phyloP scores from a whole-genome alignment of 2,113 vertebrate species.

The Steatornis caripensis region DNA sequence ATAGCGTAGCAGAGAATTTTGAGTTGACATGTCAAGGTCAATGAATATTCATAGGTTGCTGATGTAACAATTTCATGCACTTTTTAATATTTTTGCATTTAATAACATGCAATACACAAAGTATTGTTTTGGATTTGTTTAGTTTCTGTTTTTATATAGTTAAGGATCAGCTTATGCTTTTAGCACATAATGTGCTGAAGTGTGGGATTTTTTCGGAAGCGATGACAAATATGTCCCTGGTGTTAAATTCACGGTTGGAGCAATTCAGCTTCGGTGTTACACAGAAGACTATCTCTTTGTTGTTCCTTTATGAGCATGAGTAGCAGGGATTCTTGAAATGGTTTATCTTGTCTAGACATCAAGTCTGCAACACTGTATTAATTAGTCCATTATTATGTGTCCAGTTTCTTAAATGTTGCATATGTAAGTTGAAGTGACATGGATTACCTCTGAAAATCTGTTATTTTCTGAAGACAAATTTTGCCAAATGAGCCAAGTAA shows the following conservation, averaged over 20 bases:
- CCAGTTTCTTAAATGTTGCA: slow-evolving; percentile 25
- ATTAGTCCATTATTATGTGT: slow-evolving; percentile 52
- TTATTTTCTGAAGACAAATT: slow-evolving; percentile 15
- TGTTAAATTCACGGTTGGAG: slow-evolving; percentile 17
- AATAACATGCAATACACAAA: background rate
- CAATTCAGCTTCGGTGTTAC: slow-evolving; percentile 9
- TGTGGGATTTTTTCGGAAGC: background rate
- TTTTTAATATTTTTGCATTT: background rate
- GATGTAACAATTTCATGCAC: background rate
- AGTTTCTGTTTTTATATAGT: background rate
- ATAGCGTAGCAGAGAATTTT: background rate
- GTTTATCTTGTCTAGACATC: slow-evolving; percentile 86
- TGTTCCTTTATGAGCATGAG: slow-evolving; percentile 45
- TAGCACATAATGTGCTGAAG: slow-evolving; percentile 5
- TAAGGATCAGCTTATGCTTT: slow-evolving; percentile 26
- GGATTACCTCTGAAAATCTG: background rate
- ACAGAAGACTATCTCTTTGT: slow-evolving; percentile 56
- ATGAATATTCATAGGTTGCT: background rate
- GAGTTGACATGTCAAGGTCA: background rate
- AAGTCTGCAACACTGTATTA: slow-evolving; percentile 59
- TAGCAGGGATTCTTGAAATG: slow-evolving; percentile 51
- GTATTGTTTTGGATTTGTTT: background rate
- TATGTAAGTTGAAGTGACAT: slow-evolving; percentile 40
- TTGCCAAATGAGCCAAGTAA: background rate
- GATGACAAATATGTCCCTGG: slow-evolving; percentile 30